phyloP scores from a whole-genome alignment of 2,113 vertebrate genomes.

The Rhabdornis inornatus region DNA sequence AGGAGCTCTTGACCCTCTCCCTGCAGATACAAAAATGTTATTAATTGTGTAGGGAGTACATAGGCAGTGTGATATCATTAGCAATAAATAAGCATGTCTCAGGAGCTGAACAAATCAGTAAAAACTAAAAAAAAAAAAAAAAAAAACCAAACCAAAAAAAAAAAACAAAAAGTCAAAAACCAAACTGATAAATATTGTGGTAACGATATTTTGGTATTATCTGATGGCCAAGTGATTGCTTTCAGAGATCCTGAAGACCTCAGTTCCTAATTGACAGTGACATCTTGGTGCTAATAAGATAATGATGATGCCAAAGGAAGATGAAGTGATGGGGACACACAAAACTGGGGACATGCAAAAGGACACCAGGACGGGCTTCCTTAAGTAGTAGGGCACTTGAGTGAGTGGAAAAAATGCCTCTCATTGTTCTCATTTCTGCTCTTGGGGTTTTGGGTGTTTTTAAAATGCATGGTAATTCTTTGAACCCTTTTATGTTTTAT shows the following conservation, averaged over 20 bases:
- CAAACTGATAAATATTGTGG: not conserved
- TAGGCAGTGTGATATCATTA: not conserved
- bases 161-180: no score
- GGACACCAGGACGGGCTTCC: not conserved
- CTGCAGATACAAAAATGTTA: not conserved
- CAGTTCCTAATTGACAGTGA: not conserved
- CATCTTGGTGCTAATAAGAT: not conserved
- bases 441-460: not conserved
- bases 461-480: not conserved
- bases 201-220: not conserved
- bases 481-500: not conserved
- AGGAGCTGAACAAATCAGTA: not conserved
- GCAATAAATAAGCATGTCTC: not conserved
- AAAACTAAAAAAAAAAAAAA: not conserved
- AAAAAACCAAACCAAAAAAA: not conserved
- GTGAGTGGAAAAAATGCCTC: not conserved
- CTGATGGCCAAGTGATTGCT: not conserved
- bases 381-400: not conserved
- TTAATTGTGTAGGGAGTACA: not conserved
- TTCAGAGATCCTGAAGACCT: not conserved
- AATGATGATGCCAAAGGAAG: not conserved
- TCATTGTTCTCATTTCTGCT: not conserved
- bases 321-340: not conserved
- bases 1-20: not conserved
- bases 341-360: not conserved